These are phyloP conservation scores for Smutsia temminckii DNA, from an alignment of 2,797 vertebrate genomes.

Conservation along the genomic window DNA sequence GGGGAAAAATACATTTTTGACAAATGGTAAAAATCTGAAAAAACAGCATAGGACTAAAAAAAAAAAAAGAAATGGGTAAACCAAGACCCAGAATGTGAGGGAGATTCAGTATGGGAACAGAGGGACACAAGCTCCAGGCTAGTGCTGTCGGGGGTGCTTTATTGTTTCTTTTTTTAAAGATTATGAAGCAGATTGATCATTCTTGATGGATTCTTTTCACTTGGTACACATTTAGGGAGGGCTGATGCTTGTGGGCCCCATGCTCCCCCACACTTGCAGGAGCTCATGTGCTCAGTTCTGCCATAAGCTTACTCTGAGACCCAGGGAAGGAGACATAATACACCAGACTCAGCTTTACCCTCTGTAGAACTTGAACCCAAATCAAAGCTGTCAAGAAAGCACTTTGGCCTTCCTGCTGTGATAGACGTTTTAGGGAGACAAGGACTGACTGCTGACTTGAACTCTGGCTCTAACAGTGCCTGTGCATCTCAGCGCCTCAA, in stretches of 20 bases:
- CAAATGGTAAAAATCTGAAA: conserved; percentile 45
- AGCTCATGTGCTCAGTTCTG: neutral
- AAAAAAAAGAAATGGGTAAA: neutral
- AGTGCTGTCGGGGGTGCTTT: neutral
- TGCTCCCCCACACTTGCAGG: neutral
- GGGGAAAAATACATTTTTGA: neutral
- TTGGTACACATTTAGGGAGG: neutral
- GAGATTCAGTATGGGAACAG: neutral
- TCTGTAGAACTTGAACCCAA: neutral
- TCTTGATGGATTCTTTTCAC: neutral
- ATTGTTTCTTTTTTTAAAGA: neutral
- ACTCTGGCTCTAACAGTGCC: neutral
- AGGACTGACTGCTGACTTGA: neutral
- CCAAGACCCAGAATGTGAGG: neutral
- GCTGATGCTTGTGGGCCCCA: rapidly evolving
- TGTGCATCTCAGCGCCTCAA: neutral
- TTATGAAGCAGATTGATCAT: neutral
- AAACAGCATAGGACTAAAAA: neutral
- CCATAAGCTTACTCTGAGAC: neutral
- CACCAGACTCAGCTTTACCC: neutral
- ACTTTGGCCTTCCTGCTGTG: neutral
- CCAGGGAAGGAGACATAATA: neutral
- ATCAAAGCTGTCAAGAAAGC: neutral
- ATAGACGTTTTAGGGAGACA: neutral
- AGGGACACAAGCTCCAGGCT: neutral